Percentiles rank a stretch among this genome's conserved stretches.
Conservation (phyloP, 2,113 vertebrate genomes). For the Archilochus colubris region DNA sequence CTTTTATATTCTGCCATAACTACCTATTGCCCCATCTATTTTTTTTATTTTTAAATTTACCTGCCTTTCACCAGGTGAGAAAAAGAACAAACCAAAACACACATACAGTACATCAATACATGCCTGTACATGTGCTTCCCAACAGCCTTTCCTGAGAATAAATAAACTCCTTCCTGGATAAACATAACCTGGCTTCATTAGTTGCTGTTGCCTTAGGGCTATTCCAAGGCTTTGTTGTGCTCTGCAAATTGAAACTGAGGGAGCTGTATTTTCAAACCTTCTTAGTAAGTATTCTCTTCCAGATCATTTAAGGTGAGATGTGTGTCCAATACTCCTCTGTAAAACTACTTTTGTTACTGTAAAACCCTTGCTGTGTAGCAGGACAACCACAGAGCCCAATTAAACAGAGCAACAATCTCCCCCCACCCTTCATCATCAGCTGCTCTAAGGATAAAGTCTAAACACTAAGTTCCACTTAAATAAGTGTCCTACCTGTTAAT, state of each 20-base stretch:
- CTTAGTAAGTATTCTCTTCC: background rate
- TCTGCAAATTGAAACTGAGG: background rate
- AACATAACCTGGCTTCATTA: background rate
- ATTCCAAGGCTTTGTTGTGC: background rate
- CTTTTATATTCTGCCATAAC: background rate
- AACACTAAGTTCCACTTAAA: background rate
- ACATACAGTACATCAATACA: background rate
- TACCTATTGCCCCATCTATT: background rate
- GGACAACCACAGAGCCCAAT: background rate
- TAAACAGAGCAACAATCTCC: background rate
- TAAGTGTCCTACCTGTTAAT: background rate
- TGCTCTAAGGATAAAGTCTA: background rate
- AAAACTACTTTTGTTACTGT: background rate
- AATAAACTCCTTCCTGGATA: background rate
- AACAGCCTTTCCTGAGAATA: background rate
- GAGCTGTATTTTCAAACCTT: background rate
- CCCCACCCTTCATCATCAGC: background rate
- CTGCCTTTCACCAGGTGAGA: background rate
- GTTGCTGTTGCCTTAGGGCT: background rate
- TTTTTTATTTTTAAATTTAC: background rate
- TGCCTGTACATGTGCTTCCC: background rate
- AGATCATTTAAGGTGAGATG: background rate
- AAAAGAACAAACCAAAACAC: background rate
- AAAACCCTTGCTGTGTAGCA: background rate
- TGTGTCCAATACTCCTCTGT: rapidly evolving